Percentiles rank a stretch among this genome's conserved stretches.
These are phyloP conservation scores for Belonocnema kinseyi DNA, from an alignment of 1,140 invertebrate species.

Conservation along the genomic window DNA sequence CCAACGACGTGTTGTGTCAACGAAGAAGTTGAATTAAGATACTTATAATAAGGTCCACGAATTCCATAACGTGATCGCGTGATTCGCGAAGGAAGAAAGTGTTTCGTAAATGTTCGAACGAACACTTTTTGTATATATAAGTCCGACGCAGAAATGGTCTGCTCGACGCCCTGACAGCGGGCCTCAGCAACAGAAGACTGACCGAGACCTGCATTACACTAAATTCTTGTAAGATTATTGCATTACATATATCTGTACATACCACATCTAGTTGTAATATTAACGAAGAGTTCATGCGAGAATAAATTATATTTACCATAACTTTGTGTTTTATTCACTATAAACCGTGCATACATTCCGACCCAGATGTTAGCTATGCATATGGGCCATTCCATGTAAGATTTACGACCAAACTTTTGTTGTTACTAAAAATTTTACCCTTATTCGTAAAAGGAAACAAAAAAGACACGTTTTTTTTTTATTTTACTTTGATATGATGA, in stretches of 20 bases:
- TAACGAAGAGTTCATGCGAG: conserved; percentile 64
- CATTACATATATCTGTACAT: conserved; percentile 74
- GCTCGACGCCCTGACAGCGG: conserved; percentile 57
- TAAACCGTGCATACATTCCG: too few relatives aligned
- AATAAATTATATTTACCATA: conserved; percentile 74
- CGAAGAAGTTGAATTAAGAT: conserved; percentile 3
- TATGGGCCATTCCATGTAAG: too few relatives aligned
- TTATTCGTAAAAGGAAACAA: too few relatives aligned
- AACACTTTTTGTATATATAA: not conserved
- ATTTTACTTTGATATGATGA: too few relatives aligned
- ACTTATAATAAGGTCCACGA: conserved; percentile 35
- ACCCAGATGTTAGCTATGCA: too few relatives aligned
- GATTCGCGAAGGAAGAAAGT: conserved; percentile 44
- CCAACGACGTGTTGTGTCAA: not conserved
- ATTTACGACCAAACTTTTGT: too few relatives aligned
- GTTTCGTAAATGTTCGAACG: conserved; percentile 35
- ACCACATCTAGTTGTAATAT: conserved; percentile 67
- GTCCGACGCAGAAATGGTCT: conserved; percentile 54
- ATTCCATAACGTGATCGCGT: conserved; percentile 53
- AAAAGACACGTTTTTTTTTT: too few relatives aligned
- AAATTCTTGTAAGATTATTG: conserved; percentile 68
- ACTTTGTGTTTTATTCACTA: not conserved
- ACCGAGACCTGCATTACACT: conserved; percentile 74
- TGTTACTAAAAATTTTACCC: too few relatives aligned
- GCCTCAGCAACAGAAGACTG: conserved; percentile 73